These are phyloP conservation scores for Eueides isabella DNA, from an alignment of 1,140 invertebrate genomes.

Conservation along the genomic window DNA sequence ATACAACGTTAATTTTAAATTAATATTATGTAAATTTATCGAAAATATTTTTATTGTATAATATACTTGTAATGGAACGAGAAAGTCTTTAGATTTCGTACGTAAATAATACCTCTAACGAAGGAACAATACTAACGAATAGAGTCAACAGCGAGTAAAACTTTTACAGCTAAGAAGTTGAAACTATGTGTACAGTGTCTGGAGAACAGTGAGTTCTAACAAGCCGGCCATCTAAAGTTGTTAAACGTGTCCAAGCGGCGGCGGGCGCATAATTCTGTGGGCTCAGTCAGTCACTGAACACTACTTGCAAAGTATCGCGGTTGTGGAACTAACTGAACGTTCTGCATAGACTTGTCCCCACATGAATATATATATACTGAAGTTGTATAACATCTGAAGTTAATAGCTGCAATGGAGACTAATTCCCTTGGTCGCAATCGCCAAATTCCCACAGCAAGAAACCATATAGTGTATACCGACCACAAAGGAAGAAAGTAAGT, in stretches of 20 bases:
- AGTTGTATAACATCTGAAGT: not conserved
- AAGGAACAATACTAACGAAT: constrained; percentile 61
- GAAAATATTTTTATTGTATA: not conserved
- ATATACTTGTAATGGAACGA: not conserved
- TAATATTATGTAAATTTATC: not conserved
- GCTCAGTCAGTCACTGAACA: constrained; percentile 50
- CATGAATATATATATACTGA: not conserved
- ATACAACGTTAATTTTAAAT: not conserved
- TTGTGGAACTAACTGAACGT: constrained; percentile 25
- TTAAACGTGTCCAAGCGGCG: constrained; percentile 57
- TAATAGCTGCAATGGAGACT: constrained; percentile 56
- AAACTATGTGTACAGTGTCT: constrained; percentile 69
- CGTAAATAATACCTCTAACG: constrained; percentile 35
- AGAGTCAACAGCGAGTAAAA: constrained; percentile 67
- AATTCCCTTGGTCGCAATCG: constrained; percentile 61
- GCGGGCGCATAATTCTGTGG: constrained; percentile 60
- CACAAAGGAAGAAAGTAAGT: constrained; percentile 82
- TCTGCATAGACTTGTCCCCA: constrained; percentile 1
- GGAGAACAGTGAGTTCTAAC: constrained; percentile 66
- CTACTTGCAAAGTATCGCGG: constrained; percentile 52
- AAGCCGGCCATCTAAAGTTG: constrained; percentile 72
- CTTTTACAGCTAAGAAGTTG: constrained; percentile 69
- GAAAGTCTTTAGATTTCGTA: not conserved
- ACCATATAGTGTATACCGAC: constrained; percentile 81
- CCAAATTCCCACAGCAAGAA: constrained; percentile 66